Conservation (phyloP, 2,888 invertebrate genomes). For the Drosophila kambysellisi region DNA sequence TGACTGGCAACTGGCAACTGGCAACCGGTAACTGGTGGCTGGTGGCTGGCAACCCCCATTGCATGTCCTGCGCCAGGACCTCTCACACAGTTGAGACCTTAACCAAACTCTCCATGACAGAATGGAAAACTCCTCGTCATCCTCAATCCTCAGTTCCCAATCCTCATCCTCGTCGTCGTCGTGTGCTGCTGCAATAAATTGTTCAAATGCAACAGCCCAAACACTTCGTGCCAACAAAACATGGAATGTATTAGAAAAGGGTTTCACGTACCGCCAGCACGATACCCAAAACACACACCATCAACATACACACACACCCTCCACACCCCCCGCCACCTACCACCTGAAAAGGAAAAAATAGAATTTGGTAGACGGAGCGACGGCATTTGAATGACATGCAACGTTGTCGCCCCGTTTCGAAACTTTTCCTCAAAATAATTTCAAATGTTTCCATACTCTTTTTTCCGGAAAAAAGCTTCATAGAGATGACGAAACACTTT, state of each 20-base stretch:
- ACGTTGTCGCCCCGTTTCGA: conserved; percentile 62
- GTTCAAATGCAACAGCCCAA: conserved; percentile 67
- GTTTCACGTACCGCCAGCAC: conserved; percentile 26
- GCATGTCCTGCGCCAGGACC: conserved; percentile 28
- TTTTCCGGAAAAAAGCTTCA: conserved; percentile 29
- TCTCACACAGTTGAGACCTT: conserved; percentile 5
- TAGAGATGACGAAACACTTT: background rate
- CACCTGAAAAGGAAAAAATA: background rate
- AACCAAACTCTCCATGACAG: conserved; percentile 4
- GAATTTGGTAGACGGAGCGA: conserved; percentile 39
- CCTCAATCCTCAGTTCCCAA: background rate
- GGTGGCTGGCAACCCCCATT: conserved; percentile 38
- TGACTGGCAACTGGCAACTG: conserved; percentile 49
- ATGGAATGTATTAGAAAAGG: conserved; percentile 61
- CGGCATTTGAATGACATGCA: conserved; percentile 75
- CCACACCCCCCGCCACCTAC: background rate
- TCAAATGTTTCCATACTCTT: conserved; percentile 28
- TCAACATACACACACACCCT: background rate
- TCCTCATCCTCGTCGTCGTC: conserved; percentile 11
- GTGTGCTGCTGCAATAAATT: conserved; percentile 73
- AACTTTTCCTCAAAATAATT: conserved; percentile 65
- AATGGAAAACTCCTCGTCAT: conserved; percentile 9
- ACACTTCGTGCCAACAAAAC: conserved; percentile 19
- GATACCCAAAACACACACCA: background rate
- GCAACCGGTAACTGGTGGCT: conserved; percentile 28